Evolutionary conservation across 1,140 invertebrate genomes (phyloP).

Genomic region (Mercenaria mercenaria): DNA sequence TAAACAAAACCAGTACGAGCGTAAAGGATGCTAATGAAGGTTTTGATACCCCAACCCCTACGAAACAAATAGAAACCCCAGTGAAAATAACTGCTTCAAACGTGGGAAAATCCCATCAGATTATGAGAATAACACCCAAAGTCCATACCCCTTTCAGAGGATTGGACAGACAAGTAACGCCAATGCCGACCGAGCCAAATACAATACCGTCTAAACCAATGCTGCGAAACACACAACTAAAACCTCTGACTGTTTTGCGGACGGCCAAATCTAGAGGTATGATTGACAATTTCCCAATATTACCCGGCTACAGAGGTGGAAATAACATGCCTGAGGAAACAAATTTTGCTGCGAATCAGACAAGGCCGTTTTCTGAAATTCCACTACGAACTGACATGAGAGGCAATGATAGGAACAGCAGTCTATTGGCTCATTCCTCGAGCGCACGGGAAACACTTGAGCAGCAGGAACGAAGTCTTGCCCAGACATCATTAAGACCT

Average conservation of each 20-base stretch:
- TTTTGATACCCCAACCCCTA: background rate
- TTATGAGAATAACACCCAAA: slow-evolving; percentile 39
- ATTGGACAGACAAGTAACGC: slow-evolving; percentile 18
- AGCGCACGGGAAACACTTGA: background rate
- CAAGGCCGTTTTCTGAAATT: slow-evolving; percentile 60
- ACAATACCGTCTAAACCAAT: slow-evolving; percentile 19
- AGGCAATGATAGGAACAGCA: slow-evolving; percentile 31
- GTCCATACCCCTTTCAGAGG: slow-evolving; percentile 45
- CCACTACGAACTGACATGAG: slow-evolving; percentile 31
- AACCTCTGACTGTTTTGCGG: slow-evolving; percentile 32
- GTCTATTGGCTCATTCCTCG: slow-evolving; percentile 22
- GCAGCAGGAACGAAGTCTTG: background rate
- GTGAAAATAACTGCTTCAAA: slow-evolving; percentile 32
- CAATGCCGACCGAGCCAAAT: background rate
- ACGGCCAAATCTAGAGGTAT: background rate
- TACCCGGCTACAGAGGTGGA: background rate
- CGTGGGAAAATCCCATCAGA: slow-evolving; percentile 54
- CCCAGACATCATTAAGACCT: background rate
- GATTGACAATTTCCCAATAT: slow-evolving; percentile 24
- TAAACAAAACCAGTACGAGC: background rate
- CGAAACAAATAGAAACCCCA: background rate
- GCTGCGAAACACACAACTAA: slow-evolving; percentile 53
- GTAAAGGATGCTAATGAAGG: slow-evolving; percentile 1
- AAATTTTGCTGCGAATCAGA: background rate
- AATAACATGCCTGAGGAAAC: background rate